phyloP scores from a whole-genome alignment of 2,113 vertebrate species.

The Trogon surrucura region DNA sequence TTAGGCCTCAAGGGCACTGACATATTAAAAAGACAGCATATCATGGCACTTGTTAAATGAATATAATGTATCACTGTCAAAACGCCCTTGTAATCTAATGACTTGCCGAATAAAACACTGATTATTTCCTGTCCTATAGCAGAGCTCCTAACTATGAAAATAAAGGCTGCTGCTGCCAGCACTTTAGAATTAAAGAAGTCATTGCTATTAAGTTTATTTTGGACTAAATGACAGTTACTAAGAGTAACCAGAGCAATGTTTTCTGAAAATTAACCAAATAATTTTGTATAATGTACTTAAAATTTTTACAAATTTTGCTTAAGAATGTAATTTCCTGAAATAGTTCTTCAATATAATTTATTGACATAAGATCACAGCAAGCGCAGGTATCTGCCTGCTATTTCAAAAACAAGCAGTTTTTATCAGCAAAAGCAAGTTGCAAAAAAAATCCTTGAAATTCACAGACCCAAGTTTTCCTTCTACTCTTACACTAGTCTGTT shows the following conservation, averaged over 20 bases:
- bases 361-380: not conserved
- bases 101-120: constrained; percentile 21
- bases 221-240: not conserved
- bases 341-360: not conserved
- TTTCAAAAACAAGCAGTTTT: not conserved
- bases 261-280: not conserved
- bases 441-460: not conserved
- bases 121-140: not conserved
- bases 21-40: not conserved
- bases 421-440: not conserved
- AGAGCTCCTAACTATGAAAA: not conserved
- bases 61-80: constrained; percentile 56
- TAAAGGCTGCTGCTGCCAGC: not conserved
- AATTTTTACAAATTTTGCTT: not conserved
- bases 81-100: constrained; percentile 59
- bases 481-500: not conserved
- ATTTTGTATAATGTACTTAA: not conserved
- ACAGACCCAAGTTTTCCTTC: not conserved
- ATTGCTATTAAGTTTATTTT: not conserved
- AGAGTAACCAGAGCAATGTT: not conserved
- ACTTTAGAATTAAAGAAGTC: not conserved
- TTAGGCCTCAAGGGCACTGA: constrained; percentile 35
- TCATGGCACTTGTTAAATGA: constrained; percentile 32
- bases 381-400: not conserved
- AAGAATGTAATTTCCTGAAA: not conserved